These are phyloP conservation scores for Amphipoea oculea DNA, from an alignment of 2,888 invertebrate species.

Conservation along the genomic window DNA sequence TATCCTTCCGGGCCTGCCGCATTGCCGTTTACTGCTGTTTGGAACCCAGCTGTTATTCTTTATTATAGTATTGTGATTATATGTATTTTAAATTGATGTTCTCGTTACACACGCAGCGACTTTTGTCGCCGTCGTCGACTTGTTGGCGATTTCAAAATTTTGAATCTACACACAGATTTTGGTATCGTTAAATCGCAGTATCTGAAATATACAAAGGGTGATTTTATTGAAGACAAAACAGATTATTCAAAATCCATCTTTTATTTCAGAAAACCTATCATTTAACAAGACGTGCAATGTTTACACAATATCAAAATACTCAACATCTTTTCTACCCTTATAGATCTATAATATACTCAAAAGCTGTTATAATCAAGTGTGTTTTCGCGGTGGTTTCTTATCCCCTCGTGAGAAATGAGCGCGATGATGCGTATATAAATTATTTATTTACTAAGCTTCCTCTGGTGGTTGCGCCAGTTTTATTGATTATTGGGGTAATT, in stretches of 20 bases:
- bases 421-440: constrained; percentile 9
- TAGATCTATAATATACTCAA: neutral
- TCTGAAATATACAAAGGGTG: neutral
- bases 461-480: neutral
- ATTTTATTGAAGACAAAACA: neutral
- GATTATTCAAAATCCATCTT: neutral
- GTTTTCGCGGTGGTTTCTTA: neutral
- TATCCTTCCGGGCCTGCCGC: neutral
- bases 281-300: neutral
- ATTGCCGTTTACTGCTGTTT: neutral
- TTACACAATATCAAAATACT: neutral
- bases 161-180: neutral
- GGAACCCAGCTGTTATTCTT: neutral
- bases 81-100: neutral
- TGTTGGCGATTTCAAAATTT: neutral
- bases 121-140: neutral
- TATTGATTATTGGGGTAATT: neutral
- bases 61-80: neutral
- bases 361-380: constrained; percentile 17
- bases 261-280: neutral
- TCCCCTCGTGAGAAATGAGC: constrained; percentile 1
- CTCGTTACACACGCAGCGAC: neutral
- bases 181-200: neutral
- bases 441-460: constrained; percentile 7
- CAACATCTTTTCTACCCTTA: neutral